Evolutionary conservation across 2,888 invertebrate genomes (phyloP), one percentile per base, ranked within the genome.

Genomic region (Ochlodes sylvanus): DNA sequence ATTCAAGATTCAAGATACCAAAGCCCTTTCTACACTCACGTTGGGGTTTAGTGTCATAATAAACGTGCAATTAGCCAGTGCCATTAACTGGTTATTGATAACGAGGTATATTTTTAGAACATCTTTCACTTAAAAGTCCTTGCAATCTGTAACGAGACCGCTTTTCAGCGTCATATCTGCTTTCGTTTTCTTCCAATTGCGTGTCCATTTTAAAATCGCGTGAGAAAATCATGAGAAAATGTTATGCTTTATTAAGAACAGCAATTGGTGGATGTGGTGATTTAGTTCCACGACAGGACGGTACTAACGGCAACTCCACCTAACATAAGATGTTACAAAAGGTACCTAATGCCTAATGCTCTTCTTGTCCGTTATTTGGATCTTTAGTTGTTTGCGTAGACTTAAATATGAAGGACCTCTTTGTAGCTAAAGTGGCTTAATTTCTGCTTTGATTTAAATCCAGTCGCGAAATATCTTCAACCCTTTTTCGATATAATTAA

Each of bases 141-240:
- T 60, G 41, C 21, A 19, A 66, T 54, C 58, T 66, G 21, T 50
- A 52, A 52, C 52, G 10, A 14, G 52, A 58, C 66, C 7, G 42
- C 52, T 66, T 32, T 66, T 66, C 58, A 66, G 58, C 27, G 52
- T 66, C 58, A 58, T 41, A 15, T 21, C 58, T 17, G 52, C 66
- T 66, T 66, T 66, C 66, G 17, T 58, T 65, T 65, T 50, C 32
- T 56, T 56, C 47, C 47, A 50, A 41, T 54, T 52, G 58, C 58
- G 21, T 60, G 66, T 58, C 44, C n/a, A 21, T 27, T 58, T 38
- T 6, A 21, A 14, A 42, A 21, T 63, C 44, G 19, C 56, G 56
- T 63, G 63, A 55, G 63, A 55, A 63, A 55, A 55, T 42, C 32
- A 15, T 21, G 14, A 14, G 52, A 52, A 52, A 52, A 52, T 52